Percentiles rank a stretch among this genome's conserved stretches.
Conservation (phyloP, 2,888 invertebrate species). For the Leptinotarsa juncta region DNA sequence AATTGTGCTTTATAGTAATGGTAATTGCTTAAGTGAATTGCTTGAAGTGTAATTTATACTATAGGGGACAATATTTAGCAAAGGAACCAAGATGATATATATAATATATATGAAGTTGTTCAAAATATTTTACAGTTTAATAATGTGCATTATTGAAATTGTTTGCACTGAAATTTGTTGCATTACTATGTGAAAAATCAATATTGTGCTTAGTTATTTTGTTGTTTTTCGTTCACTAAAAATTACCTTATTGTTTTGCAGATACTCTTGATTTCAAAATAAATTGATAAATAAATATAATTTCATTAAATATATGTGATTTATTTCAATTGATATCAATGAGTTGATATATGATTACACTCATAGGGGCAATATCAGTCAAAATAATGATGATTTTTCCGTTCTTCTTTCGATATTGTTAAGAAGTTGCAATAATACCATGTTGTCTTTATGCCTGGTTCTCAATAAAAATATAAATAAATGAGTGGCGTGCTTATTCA, state of each 20-base stretch:
- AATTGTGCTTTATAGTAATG: slow-evolving; percentile 1
- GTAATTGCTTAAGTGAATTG: not conserved
- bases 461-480: too few species aligned
- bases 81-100: slow-evolving; percentile 3
- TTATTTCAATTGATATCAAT: not conserved
- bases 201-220: not conserved
- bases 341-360: too few species aligned
- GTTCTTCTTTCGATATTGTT: too few species aligned
- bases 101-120: slow-evolving; percentile 7
- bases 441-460: too few species aligned
- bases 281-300: slow-evolving; percentile 22
- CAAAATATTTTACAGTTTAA: slow-evolving; percentile 10
- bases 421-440: too few species aligned
- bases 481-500: too few species aligned
- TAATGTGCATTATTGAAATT: not conserved
- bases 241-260: slow-evolving; percentile 18
- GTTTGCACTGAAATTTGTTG: not conserved
- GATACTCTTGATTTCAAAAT: not conserved
- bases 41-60: not conserved
- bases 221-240: not conserved
- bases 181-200: not conserved
- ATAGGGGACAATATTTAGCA: not conserved
- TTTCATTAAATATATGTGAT: slow-evolving; percentile 17
- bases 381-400: too few species aligned
- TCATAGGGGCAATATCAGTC: too few species aligned